Conservation (phyloP, 2,113 vertebrate genomes). For the Atractosteus spatula region DNA sequence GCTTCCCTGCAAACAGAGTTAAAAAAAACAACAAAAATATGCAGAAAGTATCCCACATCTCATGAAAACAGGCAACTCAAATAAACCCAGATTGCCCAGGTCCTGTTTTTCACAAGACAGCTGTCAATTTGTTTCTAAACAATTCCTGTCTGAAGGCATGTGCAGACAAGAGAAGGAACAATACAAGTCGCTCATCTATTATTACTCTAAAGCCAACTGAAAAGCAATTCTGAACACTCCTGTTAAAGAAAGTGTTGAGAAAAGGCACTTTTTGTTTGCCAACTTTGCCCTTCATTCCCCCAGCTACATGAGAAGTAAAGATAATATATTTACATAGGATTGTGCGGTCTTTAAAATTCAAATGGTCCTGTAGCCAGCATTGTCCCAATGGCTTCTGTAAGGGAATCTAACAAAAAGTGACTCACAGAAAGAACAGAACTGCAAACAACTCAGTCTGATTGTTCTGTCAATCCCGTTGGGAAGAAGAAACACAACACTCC, state of each 20-base stretch:
- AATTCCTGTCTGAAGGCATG: slow-evolving; percentile 40
- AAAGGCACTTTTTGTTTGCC: too few relatives aligned
- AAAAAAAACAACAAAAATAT: too few relatives aligned
- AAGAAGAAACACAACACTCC: slow-evolving; percentile 18
- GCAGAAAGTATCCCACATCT: slow-evolving; percentile 13
- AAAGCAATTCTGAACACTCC: slow-evolving; percentile 9
- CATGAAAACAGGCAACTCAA: slow-evolving; percentile 32
- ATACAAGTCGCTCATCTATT: slow-evolving; percentile 23
- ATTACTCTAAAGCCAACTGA: slow-evolving; percentile 16
- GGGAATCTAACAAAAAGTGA: too few relatives aligned
- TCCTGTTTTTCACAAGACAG: slow-evolving; percentile 40
- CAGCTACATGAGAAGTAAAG: too few relatives aligned
- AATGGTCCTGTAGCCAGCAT: too few relatives aligned
- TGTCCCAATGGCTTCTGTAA: too few relatives aligned
- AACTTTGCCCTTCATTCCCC: too few relatives aligned
- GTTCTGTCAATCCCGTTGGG: slow-evolving; percentile 47
- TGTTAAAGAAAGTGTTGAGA: too few relatives aligned
- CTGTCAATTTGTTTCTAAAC: slow-evolving; percentile 43
- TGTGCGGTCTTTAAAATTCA: too few relatives aligned
- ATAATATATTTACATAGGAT: too few relatives aligned
- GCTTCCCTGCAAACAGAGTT: too few relatives aligned
- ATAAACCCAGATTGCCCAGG: slow-evolving; percentile 40
- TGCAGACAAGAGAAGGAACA: slow-evolving; percentile 50
- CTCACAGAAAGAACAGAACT: too few relatives aligned
- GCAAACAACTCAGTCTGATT: not conserved